These are phyloP conservation scores for Prinia subflava DNA, from an alignment of 2,113 vertebrate species.

Conservation along the genomic window DNA sequence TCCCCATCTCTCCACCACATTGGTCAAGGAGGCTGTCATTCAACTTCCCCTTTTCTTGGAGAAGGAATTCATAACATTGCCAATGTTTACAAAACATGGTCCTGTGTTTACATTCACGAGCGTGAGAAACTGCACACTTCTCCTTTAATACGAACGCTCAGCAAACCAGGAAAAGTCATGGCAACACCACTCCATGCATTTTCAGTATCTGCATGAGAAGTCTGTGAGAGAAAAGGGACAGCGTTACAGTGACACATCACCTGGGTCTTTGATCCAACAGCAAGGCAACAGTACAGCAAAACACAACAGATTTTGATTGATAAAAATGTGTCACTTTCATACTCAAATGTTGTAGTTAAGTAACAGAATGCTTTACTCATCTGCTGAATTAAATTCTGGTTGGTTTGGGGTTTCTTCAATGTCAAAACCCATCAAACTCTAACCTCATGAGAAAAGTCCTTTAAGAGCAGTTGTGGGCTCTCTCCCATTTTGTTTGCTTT, in stretches of 20 bases:
- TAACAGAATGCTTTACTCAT: not conserved
- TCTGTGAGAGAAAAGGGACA: not conserved
- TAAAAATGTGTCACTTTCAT: not conserved
- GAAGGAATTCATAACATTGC: too few species aligned
- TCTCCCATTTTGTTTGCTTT: not conserved
- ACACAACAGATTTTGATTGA: not conserved
- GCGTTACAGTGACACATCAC: not conserved
- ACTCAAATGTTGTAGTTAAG: not conserved
- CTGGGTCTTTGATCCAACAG: not conserved
- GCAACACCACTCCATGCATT: not conserved
- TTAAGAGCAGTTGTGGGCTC: not conserved
- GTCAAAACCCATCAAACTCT: fast-evolving
- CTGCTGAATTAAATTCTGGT: not conserved
- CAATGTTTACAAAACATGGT: too few species aligned
- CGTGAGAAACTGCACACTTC: too few species aligned
- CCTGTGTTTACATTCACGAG: too few species aligned
- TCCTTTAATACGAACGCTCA: too few species aligned
- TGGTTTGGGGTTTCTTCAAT: not conserved
- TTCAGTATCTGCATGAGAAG: not conserved
- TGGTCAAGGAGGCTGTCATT: too few species aligned
- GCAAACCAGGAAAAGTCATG: too few species aligned
- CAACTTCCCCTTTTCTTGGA: too few species aligned
- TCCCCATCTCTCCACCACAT: too few species aligned
- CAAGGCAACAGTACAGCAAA: not conserved
- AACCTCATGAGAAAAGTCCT: not conserved